Percentiles rank a stretch among this genome's conserved stretches.
Conservation (phyloP, 2,888 invertebrate genomes). For the Pristionchus mayeri region DNA sequence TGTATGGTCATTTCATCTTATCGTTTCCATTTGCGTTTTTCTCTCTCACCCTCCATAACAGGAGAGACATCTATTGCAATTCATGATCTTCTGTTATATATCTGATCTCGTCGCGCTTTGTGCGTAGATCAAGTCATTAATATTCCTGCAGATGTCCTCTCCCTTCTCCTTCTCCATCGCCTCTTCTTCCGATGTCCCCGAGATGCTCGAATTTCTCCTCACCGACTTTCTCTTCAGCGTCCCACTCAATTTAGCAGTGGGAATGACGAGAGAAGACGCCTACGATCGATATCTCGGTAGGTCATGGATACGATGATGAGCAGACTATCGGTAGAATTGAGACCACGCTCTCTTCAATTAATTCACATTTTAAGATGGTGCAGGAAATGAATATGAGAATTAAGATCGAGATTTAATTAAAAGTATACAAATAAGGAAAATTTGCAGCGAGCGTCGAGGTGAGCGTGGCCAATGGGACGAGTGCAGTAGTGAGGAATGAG, state of each 20-base stretch:
- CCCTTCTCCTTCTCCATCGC: not conserved
- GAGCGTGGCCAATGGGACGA: not conserved
- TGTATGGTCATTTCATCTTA: too few relatives aligned
- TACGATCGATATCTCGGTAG: not conserved
- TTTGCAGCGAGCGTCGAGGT: not conserved
- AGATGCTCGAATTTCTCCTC: not conserved
- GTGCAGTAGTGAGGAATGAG: not conserved
- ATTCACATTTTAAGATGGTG: too few relatives aligned
- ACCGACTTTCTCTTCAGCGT: not conserved
- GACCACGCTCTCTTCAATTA: too few relatives aligned
- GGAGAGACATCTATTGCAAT: too few relatives aligned
- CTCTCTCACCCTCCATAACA: too few relatives aligned
- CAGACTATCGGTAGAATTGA: not conserved
- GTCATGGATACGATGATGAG: not conserved
- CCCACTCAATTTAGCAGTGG: not conserved
- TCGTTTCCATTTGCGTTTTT: too few relatives aligned
- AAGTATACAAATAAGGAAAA: not conserved
- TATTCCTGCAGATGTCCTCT: not conserved
- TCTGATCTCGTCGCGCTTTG: too few relatives aligned
- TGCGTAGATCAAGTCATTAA: too few relatives aligned
- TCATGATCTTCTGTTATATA: too few relatives aligned
- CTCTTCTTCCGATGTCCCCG: not conserved
- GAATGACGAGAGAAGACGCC: not conserved
- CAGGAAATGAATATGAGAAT: too few relatives aligned
- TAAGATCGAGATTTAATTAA: too few relatives aligned